phyloP scores from a whole-genome alignment of 2,797 vertebrate genomes.

The Mycteria americana region DNA sequence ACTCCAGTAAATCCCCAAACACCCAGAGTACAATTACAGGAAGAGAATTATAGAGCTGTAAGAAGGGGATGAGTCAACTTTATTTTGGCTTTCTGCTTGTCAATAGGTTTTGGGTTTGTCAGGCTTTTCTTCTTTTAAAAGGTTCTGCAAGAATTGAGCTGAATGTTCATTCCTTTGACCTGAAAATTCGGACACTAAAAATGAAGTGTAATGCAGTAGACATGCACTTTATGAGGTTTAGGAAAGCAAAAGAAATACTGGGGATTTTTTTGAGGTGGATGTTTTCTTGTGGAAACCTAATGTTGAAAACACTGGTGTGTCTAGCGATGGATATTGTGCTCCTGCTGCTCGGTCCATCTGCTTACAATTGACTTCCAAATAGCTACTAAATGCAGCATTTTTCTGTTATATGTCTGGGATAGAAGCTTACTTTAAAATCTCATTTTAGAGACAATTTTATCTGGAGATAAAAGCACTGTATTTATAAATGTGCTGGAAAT shows the following conservation, averaged over 20 bases:
- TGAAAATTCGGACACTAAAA: not conserved
- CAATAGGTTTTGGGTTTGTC: not conserved
- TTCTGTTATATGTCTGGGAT: not conserved
- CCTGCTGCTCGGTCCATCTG: conserved; percentile 72
- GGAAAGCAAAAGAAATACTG: not conserved
- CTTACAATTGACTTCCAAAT: conserved; percentile 63
- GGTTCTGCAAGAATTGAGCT: not conserved
- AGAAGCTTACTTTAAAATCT: conserved; percentile 8
- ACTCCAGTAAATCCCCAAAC: not conserved
- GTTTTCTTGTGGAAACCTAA: not conserved
- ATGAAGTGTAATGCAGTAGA: not conserved
- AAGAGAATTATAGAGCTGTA: not conserved
- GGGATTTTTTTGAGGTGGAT: not conserved
- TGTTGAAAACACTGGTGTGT: conserved; percentile 5
- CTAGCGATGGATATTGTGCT: not conserved
- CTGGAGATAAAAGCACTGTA: not conserved
- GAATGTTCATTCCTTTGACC: not conserved
- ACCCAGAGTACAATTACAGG: not conserved
- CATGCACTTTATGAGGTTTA: not conserved
- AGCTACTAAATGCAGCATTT: conserved; percentile 54
- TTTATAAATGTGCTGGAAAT: conserved; percentile 30
- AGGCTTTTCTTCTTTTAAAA: not conserved
- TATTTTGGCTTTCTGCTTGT: not conserved
- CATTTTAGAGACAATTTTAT: conserved; percentile 51
- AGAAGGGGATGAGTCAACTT: not conserved